Base-by-base conservation (phyloP, 2,888 invertebrate species). In the Ectemnius continuus region DNA sequence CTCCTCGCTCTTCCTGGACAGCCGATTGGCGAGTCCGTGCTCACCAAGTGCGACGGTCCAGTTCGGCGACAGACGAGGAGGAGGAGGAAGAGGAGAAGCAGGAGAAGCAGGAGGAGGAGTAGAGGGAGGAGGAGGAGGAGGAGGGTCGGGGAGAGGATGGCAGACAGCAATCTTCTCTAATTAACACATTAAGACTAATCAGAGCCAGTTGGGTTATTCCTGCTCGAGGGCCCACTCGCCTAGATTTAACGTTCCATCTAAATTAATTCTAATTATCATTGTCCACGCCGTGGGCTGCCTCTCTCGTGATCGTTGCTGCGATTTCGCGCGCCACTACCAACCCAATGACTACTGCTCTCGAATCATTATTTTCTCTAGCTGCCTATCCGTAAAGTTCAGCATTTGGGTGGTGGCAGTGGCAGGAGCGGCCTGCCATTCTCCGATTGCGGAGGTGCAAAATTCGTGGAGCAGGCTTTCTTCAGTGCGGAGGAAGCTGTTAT, bases 151-250 rank as follows among this genome's bases (percentile, higher is more conserved):
- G 59, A 67, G 73, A 76, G 73, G 81, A 75, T 76, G 84, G 82
- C 85, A 86, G 88, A 88, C 86, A 81, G 86, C 87, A 88, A 89
- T 89, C 88, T 88, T 88, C 88, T 84, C 86, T 89, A 89, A 89
- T 89, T 89, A 89, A 89, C 89, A 88, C 89, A 89, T 89, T 89
- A 89, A 89, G 87, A 88, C 87, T 89, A 88, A 89, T 89, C 89
- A 89, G 83, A 88, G 87, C 83, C 88, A 86, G 87, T 88, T 86
- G 86, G 85, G 85, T 88, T 85, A 88, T 88, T 89, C 86, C 82
- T 83, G 82, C 85, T 82, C 82, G 81, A 82, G 84, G 82, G 85
- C 88, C 89, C 88, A 89, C 88, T 89, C 87, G 88, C 88, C 85
- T 89, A 88, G 89, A 89, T 89, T 89, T 89, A 89, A 88, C 86